Percentiles rank a stretch among this genome's conserved stretches.
phyloP scores from a whole-genome alignment of 1,140 invertebrate genomes.

The Drosophila athabasca region DNA sequence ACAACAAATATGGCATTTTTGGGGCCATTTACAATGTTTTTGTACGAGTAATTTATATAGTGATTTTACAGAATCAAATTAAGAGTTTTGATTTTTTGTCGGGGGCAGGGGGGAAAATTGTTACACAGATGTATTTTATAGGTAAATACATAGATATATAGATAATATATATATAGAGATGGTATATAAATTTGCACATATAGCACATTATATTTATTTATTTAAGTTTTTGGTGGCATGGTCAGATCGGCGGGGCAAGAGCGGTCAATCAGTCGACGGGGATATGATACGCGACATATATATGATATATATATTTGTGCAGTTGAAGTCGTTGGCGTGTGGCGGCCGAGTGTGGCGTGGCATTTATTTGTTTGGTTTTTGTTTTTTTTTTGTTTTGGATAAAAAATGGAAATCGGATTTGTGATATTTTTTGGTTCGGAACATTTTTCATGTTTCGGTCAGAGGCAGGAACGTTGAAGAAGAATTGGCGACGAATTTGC shows the following conservation, averaged over 20 bases:
- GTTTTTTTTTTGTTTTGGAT: conserved; percentile 2
- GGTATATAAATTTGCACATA: conserved; percentile 16
- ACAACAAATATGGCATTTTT: conserved; percentile 25
- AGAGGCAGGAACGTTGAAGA: conserved; percentile 80
- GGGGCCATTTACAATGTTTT: conserved; percentile 47
- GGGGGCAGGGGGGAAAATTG: conserved; percentile 4
- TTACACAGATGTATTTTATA: conserved; percentile 13
- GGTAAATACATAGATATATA: conserved; percentile 17
- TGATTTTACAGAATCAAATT: conserved; percentile 23
- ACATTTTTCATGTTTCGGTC: conserved; percentile 36
- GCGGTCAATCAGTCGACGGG: conserved; percentile 78
- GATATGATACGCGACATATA: conserved; percentile 52
- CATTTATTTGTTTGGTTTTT: conserved; percentile 12
- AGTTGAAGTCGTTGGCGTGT: conserved; percentile 64
- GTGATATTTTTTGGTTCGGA: too few relatives aligned
- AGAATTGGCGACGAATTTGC: conserved; percentile 65
- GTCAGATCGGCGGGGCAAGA: conserved; percentile 65
- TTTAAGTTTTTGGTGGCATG: conserved; percentile 10
- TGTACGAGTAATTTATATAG: neutral
- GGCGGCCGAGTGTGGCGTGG: conserved; percentile 57
- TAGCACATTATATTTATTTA: conserved; percentile 27
- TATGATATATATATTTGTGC: conserved; percentile 27
- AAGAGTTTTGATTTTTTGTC: conserved; percentile 1
- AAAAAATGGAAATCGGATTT: conserved; percentile 59
- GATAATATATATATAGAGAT: conserved; percentile 6